Percentiles rank a stretch among this genome's conserved stretches.
phyloP scores from a whole-genome alignment of 2,797 vertebrate genomes.

The Menidia menidia region DNA sequence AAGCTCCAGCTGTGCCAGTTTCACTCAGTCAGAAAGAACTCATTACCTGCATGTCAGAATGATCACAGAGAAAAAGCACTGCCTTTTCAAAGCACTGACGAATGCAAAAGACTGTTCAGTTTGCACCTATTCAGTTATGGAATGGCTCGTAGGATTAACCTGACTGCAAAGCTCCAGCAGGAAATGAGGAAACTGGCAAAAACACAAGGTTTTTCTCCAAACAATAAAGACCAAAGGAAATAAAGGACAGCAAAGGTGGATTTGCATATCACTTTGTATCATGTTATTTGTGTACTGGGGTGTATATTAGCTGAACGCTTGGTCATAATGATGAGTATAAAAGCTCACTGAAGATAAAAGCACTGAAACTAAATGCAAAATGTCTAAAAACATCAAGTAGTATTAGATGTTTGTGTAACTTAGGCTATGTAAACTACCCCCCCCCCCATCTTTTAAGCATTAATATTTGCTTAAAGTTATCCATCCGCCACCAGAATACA shows the following conservation, averaged over 20 bases:
- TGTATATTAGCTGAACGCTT: slow-evolving; percentile 6
- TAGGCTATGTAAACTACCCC: slow-evolving; percentile 32
- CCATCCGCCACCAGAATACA: slow-evolving; percentile 55
- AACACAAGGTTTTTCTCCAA: background rate
- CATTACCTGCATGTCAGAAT: slow-evolving; percentile 67
- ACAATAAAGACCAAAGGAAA: slow-evolving; percentile 2
- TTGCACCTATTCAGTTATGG: slow-evolving; percentile 26
- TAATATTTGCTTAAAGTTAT: slow-evolving; percentile 61
- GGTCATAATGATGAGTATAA: slow-evolving; percentile 1
- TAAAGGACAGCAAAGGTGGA: background rate
- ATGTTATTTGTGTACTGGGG: background rate
- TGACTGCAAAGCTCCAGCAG: slow-evolving; percentile 1
- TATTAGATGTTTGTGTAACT: background rate
- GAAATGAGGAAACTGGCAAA: background rate
- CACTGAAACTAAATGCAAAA: slow-evolving; percentile 5
- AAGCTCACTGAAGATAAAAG: slow-evolving; percentile 7
- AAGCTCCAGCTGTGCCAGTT: slow-evolving; percentile 71
- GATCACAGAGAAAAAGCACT: slow-evolving; percentile 64
- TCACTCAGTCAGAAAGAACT: slow-evolving; percentile 77
- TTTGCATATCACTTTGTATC: slow-evolving; percentile 23
- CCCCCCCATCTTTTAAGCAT: slow-evolving; percentile 25
- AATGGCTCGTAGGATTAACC: background rate
- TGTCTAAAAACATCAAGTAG: background rate
- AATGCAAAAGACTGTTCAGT: slow-evolving; percentile 41
- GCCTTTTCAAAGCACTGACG: slow-evolving; percentile 46